These are phyloP conservation scores for Luperina nickerlii DNA, from an alignment of 2,888 invertebrate genomes.

Conservation along the genomic window DNA sequence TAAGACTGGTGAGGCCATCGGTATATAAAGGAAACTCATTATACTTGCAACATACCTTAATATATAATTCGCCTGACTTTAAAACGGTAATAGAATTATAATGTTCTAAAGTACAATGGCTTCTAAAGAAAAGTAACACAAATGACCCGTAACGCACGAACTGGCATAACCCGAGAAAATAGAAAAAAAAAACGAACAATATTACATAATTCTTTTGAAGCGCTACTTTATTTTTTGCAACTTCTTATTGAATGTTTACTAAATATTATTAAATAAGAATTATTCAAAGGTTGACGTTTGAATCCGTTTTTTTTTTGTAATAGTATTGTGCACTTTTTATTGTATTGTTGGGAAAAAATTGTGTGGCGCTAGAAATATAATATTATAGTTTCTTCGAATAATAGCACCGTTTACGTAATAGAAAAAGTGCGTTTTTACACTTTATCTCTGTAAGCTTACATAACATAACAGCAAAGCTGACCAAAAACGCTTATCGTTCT, in stretches of 20 bases:
- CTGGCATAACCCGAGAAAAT: conserved; percentile 51
- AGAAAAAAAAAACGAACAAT: conserved; percentile 44
- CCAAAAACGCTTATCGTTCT: neutral
- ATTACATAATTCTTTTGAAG: conserved; percentile 43
- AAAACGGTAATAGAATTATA: conserved; percentile 26
- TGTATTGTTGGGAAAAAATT: neutral
- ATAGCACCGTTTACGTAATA: too few species aligned
- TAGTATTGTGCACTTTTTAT: conserved; percentile 9
- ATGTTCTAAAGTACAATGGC: conserved; percentile 23
- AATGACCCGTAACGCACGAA: conserved; percentile 65
- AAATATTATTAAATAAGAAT: conserved; percentile 28
- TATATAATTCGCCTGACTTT: neutral
- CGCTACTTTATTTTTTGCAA: conserved; percentile 32
- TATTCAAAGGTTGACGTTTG: conserved; percentile 4
- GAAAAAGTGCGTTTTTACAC: neutral
- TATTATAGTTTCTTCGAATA: neutral
- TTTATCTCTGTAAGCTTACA: neutral
- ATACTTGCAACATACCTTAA: neutral
- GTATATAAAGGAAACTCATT: neutral
- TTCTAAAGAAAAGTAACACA: conserved; percentile 46
- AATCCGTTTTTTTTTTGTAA: neutral
- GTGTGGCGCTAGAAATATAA: neutral
- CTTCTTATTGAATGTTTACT: conserved; percentile 28
- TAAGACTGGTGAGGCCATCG: neutral
- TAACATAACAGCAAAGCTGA: neutral